Conservation (phyloP, 2,888 invertebrate genomes). For the Capitulum mitella region DNA sequence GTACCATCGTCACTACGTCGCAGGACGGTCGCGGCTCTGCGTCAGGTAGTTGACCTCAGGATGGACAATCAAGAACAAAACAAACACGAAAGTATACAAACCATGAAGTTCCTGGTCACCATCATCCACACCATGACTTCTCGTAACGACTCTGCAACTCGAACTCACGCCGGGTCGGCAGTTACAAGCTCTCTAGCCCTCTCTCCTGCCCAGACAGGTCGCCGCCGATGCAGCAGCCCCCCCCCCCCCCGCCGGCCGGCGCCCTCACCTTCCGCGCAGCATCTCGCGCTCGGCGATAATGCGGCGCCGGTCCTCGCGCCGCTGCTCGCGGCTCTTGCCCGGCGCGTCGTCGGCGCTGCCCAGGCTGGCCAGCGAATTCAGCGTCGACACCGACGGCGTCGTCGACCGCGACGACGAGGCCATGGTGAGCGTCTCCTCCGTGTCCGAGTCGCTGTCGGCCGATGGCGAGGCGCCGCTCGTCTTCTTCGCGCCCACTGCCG, state of each 20-base stretch:
- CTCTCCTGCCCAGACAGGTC: no score
- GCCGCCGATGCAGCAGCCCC: no score
- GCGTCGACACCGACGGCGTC: conserved; percentile 34
- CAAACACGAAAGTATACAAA: no score
- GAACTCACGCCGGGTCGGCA: no score
- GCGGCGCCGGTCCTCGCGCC: conserved; percentile 35
- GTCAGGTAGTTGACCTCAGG: no score
- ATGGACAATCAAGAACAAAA: no score
- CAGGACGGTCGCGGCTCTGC: no score
- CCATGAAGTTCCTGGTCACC: no score
- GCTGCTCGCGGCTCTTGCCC: conserved; percentile 31
- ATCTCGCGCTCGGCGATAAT: conserved; percentile 35
- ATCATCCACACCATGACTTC: no score
- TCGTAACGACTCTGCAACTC: no score
- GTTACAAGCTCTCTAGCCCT: no score
- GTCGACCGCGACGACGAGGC: conserved; percentile 37
- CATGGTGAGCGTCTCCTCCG: conserved; percentile 37
- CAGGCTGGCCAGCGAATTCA: conserved; percentile 27
- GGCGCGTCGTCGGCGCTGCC: conserved; percentile 6
- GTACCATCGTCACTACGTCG: no score
- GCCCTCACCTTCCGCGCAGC: conserved; percentile 25
- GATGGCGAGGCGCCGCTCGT: conserved; percentile 24
- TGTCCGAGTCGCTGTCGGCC: conserved; percentile 41
- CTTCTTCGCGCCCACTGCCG: conserved; percentile 26
- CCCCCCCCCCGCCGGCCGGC: background rate